phyloP scores from a whole-genome alignment of 2,888 invertebrate genomes.

The Merodon equestris region DNA sequence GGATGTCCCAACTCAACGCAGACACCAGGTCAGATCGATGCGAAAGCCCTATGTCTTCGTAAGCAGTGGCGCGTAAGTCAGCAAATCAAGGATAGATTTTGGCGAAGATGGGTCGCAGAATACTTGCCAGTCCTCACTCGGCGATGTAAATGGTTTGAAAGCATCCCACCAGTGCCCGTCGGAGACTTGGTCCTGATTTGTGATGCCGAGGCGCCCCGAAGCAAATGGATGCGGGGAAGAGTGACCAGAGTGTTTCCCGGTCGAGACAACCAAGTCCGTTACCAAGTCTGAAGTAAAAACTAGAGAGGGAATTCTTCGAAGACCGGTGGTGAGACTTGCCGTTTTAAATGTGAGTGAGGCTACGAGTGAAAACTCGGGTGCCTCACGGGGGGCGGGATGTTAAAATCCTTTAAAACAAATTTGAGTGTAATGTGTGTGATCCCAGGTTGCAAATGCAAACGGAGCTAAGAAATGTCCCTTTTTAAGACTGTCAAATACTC shows the following conservation, averaged over 20 bases:
- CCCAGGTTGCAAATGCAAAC: no score
- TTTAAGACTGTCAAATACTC: no score
- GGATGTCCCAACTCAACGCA: constrained; percentile 11
- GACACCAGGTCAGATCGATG: not conserved
- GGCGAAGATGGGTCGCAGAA: constrained; percentile 24
- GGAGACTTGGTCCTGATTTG: constrained; percentile 47
- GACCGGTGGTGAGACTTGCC: constrained; percentile 42
- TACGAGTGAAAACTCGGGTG: constrained; percentile 2
- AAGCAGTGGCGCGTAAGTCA: constrained; percentile 35
- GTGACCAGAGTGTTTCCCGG: constrained; percentile 24
- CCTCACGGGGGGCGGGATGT: constrained; percentile 32
- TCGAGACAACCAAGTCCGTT: constrained; percentile 50
- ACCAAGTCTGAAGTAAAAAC: constrained; percentile 48
- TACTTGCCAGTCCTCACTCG: constrained; percentile 20
- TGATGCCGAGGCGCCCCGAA: constrained; percentile 31
- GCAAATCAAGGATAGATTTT: constrained; percentile 22
- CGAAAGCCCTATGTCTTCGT: constrained; percentile 7
- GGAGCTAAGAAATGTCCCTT: no score
- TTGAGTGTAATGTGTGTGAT: no score
- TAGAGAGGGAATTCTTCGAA: constrained; percentile 25
- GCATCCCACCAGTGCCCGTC: constrained; percentile 16
- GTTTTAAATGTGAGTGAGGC: constrained; percentile 42
- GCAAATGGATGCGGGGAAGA: constrained; percentile 47
- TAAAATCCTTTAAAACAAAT: not conserved
- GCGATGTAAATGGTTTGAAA: constrained; percentile 9